Conservation (phyloP, 1,140 invertebrate species). For the Bombus pyrosoma region DNA sequence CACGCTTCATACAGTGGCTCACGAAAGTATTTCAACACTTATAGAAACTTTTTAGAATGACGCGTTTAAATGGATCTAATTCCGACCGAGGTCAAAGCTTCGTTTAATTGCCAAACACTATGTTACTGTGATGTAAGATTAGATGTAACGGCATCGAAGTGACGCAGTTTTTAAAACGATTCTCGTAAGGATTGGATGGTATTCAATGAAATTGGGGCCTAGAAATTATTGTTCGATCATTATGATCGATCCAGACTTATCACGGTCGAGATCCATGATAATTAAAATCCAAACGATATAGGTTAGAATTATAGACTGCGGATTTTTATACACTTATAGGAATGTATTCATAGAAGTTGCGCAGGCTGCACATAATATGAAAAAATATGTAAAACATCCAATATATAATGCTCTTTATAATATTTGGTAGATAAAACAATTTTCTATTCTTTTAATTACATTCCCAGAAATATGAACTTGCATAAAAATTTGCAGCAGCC, state of each 20-base stretch:
- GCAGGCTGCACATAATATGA: too few species aligned
- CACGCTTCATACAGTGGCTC: neutral
- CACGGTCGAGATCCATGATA: neutral
- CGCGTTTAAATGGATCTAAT: conserved; percentile 56
- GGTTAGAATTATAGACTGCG: neutral
- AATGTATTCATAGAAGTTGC: too few species aligned
- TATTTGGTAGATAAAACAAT: too few species aligned
- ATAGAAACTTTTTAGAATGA: conserved; percentile 17
- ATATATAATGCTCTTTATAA: too few species aligned
- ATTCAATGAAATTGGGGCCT: neutral
- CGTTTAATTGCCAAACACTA: conserved; percentile 58
- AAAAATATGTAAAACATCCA: too few species aligned
- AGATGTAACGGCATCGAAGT: conserved; percentile 31
- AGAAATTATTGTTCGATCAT: neutral
- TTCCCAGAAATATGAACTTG: too few species aligned
- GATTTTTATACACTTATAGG: too few species aligned
- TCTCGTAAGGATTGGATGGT: neutral
- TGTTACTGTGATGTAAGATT: conserved; percentile 38
- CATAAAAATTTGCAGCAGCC: too few species aligned
- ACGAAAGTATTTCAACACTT: neutral
- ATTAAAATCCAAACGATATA: neutral
- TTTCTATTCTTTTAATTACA: too few species aligned
- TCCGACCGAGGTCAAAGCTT: conserved; percentile 55
- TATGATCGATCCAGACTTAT: neutral
- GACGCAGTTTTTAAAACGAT: conserved; percentile 12